phyloP scores from a whole-genome alignment of 2,113 vertebrate genomes.

The Crotalus helleri region DNA sequence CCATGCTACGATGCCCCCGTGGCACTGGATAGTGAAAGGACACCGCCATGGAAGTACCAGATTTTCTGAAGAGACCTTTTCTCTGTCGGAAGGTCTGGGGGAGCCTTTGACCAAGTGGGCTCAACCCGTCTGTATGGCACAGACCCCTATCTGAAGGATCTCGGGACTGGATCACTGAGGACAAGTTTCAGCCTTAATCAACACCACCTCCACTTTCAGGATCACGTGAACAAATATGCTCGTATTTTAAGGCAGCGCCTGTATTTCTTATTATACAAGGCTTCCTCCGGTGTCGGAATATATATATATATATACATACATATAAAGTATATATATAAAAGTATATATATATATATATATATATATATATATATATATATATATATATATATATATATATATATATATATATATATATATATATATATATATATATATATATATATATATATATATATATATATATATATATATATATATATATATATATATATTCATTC shows the following conservation, averaged over 20 bases:
- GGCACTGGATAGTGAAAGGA: background rate
- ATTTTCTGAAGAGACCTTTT: background rate
- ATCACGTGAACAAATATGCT: constrained; percentile 98
- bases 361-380: background rate
- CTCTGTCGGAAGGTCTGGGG: background rate
- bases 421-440: background rate
- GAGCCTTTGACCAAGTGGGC: constrained; percentile 11
- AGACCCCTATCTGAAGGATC: constrained; percentile 27
- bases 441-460: background rate
- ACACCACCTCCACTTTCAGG: constrained; percentile 76
- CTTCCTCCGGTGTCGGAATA: constrained; percentile 75
- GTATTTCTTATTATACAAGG: constrained; percentile 93
- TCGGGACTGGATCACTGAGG: constrained; percentile 59
- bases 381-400: background rate
- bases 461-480: background rate
- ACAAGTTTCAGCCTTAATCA: constrained; percentile 80
- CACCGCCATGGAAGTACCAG: background rate
- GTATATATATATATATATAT: background rate
- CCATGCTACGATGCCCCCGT: background rate
- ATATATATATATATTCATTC: background rate
- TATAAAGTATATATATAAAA: background rate
- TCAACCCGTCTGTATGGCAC: constrained; percentile 22
- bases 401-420: background rate
- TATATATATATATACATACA: background rate
- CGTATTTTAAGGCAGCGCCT: constrained; percentile 92